Evolutionary conservation across 1,140 invertebrate genomes (phyloP), one percentile per base, ranked within the genome.

Genomic region (Pseudomyrmex sp.): DNA sequence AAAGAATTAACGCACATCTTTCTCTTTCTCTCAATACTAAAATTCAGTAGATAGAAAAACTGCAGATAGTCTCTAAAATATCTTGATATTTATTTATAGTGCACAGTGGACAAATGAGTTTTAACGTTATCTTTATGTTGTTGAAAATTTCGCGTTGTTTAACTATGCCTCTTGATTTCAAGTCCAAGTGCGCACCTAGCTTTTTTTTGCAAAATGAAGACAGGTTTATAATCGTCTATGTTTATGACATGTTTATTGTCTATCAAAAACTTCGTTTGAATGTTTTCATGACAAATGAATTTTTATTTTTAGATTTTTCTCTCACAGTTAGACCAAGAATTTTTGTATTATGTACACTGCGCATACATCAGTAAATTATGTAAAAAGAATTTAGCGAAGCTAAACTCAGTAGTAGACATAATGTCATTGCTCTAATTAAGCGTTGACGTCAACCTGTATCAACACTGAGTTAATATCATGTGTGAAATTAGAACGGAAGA

Each of bases 361-460:
- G 26, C 2, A 26, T 26, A 26, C 26, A 26, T 26, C 3, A 26
- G 26, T 26, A 26, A 26, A 4, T 26, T 26, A 26, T 26, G 26
- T 2, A 26, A 35, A 35, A 35, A 35, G 56, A 75, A 50, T 75
- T 48, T 26, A 74, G 61, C 56, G 56, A 74, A 23, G 44, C 13
- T 48, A 23, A 62, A n/a, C 5, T 7, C 20, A 26, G 26, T 62
- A 52, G n/a, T 26, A 66, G 50, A 56, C 73, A 52, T 52, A 65
- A 76, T 66, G 66, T 56, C 50, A 77, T 77, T 62, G 62, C 74
- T 66, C 74, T 66, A 66, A 77, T 77, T 77, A 77, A 77, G 10
- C 26, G 13, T 66, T 77, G 62, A 66, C 73, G 73, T 77, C 74
- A 77, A 66, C 50, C 18, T 46, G 48, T 0, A 13, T 50, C 44